These are phyloP conservation scores for Octomys mimax DNA, from an alignment of 2,797 vertebrate species.

Conservation along the genomic window DNA sequence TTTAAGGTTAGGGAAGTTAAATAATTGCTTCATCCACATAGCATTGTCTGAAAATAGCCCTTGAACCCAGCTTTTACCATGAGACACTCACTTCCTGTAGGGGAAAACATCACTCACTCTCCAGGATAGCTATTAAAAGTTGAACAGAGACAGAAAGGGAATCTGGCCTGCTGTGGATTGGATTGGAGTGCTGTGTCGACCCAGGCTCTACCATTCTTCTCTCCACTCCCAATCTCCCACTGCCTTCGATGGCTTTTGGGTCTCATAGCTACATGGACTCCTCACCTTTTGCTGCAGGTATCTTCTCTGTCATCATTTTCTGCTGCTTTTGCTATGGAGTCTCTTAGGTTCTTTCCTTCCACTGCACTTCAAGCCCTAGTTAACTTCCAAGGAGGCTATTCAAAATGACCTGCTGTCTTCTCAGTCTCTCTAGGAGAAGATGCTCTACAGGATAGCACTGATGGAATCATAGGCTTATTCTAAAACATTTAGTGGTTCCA, in stretches of 20 bases:
- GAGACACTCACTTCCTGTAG: not conserved
- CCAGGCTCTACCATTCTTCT: rapidly evolving
- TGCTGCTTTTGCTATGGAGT: not conserved
- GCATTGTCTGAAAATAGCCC: not conserved
- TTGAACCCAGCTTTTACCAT: not conserved
- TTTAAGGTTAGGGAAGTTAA: not conserved
- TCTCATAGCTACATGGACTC: not conserved
- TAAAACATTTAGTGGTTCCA: not conserved
- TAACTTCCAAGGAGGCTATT: not conserved
- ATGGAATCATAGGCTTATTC: not conserved
- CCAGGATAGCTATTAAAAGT: not conserved
- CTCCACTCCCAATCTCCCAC: not conserved
- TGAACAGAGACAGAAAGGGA: not conserved
- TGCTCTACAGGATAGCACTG: not conserved
- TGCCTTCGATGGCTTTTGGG: too few relatives aligned
- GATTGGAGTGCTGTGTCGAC: not conserved
- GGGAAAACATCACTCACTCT: not conserved
- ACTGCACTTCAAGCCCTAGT: not conserved
- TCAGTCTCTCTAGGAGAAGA: not conserved
- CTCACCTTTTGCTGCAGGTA: rapidly evolving
- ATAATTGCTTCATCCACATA: not conserved
- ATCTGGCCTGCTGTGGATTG: not conserved
- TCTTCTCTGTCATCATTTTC: not conserved
- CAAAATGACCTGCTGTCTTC: not conserved
- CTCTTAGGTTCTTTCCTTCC: not conserved